Base-by-base conservation (phyloP, 2,113 vertebrate genomes). In the Eudorcas thomsonii region DNA sequence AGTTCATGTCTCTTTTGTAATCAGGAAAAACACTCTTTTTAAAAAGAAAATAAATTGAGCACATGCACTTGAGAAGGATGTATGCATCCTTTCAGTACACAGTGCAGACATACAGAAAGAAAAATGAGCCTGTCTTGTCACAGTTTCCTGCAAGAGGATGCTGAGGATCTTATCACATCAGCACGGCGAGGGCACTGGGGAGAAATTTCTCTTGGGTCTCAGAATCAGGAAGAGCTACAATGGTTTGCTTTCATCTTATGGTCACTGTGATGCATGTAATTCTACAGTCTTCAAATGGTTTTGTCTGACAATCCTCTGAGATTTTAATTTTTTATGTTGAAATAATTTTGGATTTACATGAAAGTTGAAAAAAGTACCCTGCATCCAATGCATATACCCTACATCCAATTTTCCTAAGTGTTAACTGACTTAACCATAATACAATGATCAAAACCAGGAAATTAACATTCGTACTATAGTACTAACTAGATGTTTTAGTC, bases 1-100 rank as follows among this genome's bases (percentile, higher is more conserved):
- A 83, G 45, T 91, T 93, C 55, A 71, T 85, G 84, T 96, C 60
- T 30, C 57, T 43, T 92, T 92, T 93, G 33, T 94, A 93, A 96
- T 96, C 81, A 80, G 80, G 48, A 36, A 84, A 91, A 92, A 45
- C 9, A 78, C 2, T 52, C 25, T 54, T 83, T 92, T 64, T n/a
- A 33, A 81, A 78, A 95, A 80, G 36, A n/a, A 82, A 95, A 60
- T 52, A 93, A 89, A 67, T 67, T 36, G 39, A 80, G 28, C 62
- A 55, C 89, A 48, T 64, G 59, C 52, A 36, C 59, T 85, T 52
- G 57, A 95, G 89, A 88, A 96, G 90, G n/a, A 87, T 36, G 62
- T 78, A 60, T 80, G 86, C 26, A 87, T 78, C 55, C 50, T 96
- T 36, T 45, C 54, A 57, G 36, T 21, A 62, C 57, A 90, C 74